Evolutionary conservation across 2,888 invertebrate genomes (phyloP).

Genomic region (Sepioteuthis lessoniana): DNA sequence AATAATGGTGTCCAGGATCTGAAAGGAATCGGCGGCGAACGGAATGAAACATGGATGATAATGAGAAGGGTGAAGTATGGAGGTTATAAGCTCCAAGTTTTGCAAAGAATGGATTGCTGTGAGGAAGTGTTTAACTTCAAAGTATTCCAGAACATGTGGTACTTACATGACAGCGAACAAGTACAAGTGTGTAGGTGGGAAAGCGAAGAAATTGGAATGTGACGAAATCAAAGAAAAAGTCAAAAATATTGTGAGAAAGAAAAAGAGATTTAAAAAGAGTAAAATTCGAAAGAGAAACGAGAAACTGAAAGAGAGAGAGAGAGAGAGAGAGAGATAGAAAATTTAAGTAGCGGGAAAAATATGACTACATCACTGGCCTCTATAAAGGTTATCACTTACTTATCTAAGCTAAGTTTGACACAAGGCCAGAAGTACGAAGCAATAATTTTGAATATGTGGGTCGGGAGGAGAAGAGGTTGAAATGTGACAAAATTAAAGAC

Average conservation of each 20-base stretch:
- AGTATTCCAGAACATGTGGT: background rate
- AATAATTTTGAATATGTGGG: too few relatives aligned
- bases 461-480: too few relatives aligned
- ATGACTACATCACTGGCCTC: background rate
- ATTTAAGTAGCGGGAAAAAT: background rate
- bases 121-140: background rate
- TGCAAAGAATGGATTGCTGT: background rate
- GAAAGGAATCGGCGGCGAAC: background rate
- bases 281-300: background rate
- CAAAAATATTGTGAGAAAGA: background rate
- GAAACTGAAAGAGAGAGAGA: background rate
- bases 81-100: background rate
- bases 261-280: background rate
- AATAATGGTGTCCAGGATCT: background rate
- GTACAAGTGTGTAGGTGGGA: background rate
- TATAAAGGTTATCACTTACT: background rate
- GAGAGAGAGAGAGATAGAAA: too few relatives aligned
- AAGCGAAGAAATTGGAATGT: background rate
- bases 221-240: background rate
- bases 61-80: background rate
- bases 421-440: background rate
- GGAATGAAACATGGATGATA: background rate
- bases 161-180: background rate
- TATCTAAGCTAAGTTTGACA: background rate
- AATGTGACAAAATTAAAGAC: too few relatives aligned